Base-by-base conservation (phyloP, 2,797 vertebrate genomes). In the Paramormyrops hopkinsi region DNA sequence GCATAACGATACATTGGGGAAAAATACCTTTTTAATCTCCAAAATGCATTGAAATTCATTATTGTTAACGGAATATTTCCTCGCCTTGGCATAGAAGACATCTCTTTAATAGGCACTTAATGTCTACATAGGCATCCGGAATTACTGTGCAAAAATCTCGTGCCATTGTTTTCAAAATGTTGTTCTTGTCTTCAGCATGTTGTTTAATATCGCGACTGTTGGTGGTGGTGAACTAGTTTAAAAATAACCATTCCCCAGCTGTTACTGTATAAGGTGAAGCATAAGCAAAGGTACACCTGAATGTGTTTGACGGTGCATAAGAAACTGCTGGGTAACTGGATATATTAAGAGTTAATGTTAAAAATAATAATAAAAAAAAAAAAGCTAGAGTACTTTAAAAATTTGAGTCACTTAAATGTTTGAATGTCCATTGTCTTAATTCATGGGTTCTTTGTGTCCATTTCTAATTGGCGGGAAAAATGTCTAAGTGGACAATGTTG, bases 161-260 rank as follows among this genome's bases (percentile, higher is more conserved):
- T 89, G 65, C 84, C 48, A 46, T 87, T 87, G 85, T 56, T 56
- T 87, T 89, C 53, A 84, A 76, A 87, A 54, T 87, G 59, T 69
- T 54, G 12, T 86, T 85, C 76, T 69, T 22, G 51, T 87, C 51
- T 37, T 17, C 29, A 37, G 85, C 46, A 86, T 87, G 51, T 56
- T 84, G 69, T 79, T 85, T 29, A n/a, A 37, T 86, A 14, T 76
- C n/a, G 46, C 8, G 56, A 44, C 82, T 53, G 85, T 29, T 89
- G n/a, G 53, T 56, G 25, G 53, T 87, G 85, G 29, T 59, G 51
- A 53, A 33, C 85, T 56, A 56, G 85, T 59, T 59, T 44, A 87
- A 56, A 22, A 87, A 41, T 53, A 53, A 50, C 48, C 73, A n/a
- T 50, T 22, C 83, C n/a, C 46, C 48, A 11, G 44, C 48, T 29